Evolutionary conservation across 2,888 invertebrate species (phyloP).

Genomic region (Drosophila rellima): DNA sequence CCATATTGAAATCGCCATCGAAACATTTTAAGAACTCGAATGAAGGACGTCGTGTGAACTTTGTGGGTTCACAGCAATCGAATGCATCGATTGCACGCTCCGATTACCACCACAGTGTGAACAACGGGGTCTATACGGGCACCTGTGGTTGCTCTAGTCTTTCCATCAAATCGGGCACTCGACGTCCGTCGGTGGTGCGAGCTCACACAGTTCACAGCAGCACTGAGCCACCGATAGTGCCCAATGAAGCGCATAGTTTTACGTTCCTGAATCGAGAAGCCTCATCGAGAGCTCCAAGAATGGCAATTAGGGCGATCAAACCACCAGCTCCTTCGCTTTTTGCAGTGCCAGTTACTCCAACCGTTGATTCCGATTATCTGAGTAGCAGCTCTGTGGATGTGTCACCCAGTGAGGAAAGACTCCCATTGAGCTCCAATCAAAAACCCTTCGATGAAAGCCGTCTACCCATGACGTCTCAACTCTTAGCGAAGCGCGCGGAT

Average conservation of each 20-base stretch:
- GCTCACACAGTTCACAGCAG: not conserved
- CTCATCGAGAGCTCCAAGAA: not conserved
- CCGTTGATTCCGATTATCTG: rapidly evolving
- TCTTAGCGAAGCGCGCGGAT: conserved; percentile 29
- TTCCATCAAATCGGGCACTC: not conserved
- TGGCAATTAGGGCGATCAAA: not conserved
- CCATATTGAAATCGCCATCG: conserved; percentile 35
- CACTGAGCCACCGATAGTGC: not conserved
- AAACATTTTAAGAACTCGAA: not conserved
- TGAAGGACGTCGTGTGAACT: conserved; percentile 34
- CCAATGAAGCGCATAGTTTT: not conserved
- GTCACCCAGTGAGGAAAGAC: not conserved
- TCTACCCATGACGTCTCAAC: conserved; percentile 31
- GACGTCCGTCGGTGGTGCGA: conserved; percentile 5
- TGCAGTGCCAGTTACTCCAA: conserved; percentile 21
- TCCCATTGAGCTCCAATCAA: not conserved
- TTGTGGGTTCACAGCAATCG: not conserved
- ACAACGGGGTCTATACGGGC: conserved; percentile 2
- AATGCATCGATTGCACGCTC: not conserved
- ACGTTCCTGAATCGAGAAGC: not conserved
- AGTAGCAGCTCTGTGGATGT: not conserved
- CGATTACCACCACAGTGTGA: not conserved
- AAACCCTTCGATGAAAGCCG: conserved; percentile 16
- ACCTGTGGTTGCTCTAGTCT: not conserved
- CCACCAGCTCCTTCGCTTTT: conserved; percentile 29